Percentiles rank a stretch among this genome's conserved stretches.
These are phyloP conservation scores for Pitta sordida DNA, from an alignment of 2,113 vertebrate species.

Conservation along the genomic window DNA sequence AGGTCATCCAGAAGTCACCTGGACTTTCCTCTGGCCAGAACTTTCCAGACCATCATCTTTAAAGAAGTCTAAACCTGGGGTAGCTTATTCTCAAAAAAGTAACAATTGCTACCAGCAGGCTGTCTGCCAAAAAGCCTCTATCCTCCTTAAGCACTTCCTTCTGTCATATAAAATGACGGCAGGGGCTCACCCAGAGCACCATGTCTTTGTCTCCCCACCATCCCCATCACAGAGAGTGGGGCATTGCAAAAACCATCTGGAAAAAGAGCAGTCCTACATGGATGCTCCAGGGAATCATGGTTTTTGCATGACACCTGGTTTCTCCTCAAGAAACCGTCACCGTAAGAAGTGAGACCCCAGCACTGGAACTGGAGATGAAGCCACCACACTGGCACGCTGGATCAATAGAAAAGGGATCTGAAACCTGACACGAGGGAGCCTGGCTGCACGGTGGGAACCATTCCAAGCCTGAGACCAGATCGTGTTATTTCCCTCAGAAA, in stretches of 20 bases:
- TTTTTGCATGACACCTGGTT: background rate
- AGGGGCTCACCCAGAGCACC: background rate
- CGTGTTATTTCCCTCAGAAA: background rate
- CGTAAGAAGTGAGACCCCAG: background rate
- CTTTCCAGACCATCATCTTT: background rate
- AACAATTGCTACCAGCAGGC: background rate
- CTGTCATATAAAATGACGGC: background rate
- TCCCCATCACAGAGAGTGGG: background rate
- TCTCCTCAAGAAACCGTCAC: background rate
- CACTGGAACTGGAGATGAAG: background rate
- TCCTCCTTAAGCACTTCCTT: background rate
- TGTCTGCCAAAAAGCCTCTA: background rate
- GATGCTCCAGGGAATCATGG: background rate
- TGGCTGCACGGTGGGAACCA: accelerated
- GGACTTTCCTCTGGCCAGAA: background rate
- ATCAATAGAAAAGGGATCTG: accelerated
- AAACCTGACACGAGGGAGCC: accelerated
- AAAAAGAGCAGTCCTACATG: background rate
- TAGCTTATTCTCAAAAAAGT: background rate
- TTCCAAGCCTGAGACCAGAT: background rate
- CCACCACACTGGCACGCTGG: accelerated
- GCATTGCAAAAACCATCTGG: background rate
- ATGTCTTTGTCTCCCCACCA: background rate
- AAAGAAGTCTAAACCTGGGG: background rate
- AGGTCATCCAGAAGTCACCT: background rate